These are phyloP conservation scores for Xestia rhomboidea DNA, from an alignment of 2,888 invertebrate species.

Conservation along the genomic window DNA sequence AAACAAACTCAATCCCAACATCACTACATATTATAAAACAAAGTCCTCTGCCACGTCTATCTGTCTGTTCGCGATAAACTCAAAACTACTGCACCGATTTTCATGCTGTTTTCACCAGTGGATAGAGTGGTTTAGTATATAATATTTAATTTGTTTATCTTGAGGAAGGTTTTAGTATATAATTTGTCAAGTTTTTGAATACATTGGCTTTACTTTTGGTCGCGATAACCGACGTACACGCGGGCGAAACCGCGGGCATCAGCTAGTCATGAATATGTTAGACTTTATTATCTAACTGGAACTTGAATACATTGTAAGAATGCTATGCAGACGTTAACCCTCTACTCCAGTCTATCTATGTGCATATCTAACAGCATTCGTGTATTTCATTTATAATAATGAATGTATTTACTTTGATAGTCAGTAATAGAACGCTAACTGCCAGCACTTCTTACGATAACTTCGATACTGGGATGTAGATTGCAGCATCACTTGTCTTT, in stretches of 20 bases:
- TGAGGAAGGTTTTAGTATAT: too few relatives aligned
- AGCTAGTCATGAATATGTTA: not conserved
- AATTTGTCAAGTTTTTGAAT: too few relatives aligned
- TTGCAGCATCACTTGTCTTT: constrained; percentile 30
- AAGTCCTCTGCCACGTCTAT: too few relatives aligned
- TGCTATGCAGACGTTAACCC: constrained; percentile 23
- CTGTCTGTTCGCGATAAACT: too few relatives aligned
- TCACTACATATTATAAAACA: too few relatives aligned
- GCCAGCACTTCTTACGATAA: constrained; percentile 32
- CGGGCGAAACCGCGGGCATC: too few relatives aligned
- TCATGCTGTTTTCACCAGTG: too few relatives aligned
- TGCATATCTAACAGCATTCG: constrained; percentile 49
- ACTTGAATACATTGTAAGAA: constrained; percentile 21
- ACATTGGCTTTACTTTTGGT: too few relatives aligned
- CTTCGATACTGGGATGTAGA: constrained; percentile 19
- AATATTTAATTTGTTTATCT: too few relatives aligned
- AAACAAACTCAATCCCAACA: not conserved
- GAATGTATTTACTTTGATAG: constrained; percentile 45
- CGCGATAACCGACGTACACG: too few relatives aligned
- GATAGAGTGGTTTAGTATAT: too few relatives aligned
- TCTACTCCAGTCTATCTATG: constrained; percentile 38
- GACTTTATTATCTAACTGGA: constrained; percentile 19
- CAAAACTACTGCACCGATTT: too few relatives aligned
- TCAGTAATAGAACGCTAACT: constrained; percentile 43
- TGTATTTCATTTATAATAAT: constrained; percentile 46